Evolutionary conservation across 2,888 invertebrate genomes (phyloP).

Genomic region (Thelaira solivaga): DNA sequence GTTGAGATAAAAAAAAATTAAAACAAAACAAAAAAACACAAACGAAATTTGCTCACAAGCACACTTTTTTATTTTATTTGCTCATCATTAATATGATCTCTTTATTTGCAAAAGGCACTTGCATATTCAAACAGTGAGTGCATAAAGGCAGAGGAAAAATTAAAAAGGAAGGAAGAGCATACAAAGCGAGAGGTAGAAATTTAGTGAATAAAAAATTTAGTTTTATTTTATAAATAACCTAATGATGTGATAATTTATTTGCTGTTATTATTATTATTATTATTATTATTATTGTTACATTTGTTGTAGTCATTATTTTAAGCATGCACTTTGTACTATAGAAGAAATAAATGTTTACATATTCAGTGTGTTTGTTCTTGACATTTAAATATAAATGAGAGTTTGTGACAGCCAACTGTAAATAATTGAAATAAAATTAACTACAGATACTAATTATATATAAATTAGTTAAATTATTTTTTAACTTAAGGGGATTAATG

Average conservation of each 20-base stretch:
- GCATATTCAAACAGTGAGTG: background rate
- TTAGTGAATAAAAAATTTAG: constrained; percentile 7
- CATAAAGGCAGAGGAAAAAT: background rate
- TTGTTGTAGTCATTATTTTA: constrained; percentile 35
- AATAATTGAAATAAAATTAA: too few species aligned
- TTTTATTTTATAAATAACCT: constrained; percentile 53
- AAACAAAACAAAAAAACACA: background rate
- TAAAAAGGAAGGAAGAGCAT: background rate
- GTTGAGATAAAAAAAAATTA: background rate
- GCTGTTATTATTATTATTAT: constrained; percentile 21
- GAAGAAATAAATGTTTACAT: background rate
- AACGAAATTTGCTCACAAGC: background rate
- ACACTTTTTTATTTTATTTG: background rate
- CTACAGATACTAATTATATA: too few species aligned
- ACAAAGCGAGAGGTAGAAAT: background rate
- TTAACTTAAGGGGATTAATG: too few species aligned
- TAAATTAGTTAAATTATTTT: too few species aligned
- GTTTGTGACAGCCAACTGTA: too few species aligned
- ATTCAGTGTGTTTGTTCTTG: constrained; percentile 47
- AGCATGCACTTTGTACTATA: constrained; percentile 5
- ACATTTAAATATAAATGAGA: constrained; percentile 24
- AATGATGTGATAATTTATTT: constrained; percentile 58
- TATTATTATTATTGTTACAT: too few species aligned
- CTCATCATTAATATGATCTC: background rate
- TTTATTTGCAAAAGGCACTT: background rate